Evolutionary conservation across 2,888 invertebrate species (phyloP).

Genomic region (Noctuana brunneofusca): DNA sequence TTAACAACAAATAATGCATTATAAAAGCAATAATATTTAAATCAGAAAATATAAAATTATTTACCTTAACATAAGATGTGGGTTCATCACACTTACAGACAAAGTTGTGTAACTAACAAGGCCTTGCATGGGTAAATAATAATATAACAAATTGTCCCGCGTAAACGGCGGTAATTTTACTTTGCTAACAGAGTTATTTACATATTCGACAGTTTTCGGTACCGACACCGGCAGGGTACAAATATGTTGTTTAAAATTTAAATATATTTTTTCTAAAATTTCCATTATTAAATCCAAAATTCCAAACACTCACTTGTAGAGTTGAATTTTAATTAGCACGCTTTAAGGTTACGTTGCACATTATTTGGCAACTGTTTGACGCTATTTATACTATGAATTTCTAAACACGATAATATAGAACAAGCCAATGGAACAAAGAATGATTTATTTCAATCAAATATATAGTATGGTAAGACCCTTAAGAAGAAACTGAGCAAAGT

Average conservation of each 20-base stretch:
- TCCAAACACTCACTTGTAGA: constrained; percentile 21
- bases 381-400: constrained; percentile 50
- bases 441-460: background rate
- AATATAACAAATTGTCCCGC: constrained; percentile 87
- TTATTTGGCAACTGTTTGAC: constrained; percentile 74
- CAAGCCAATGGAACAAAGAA: background rate
- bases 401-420: constrained; percentile 5
- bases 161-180: constrained; percentile 86
- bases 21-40: no score
- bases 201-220: constrained; percentile 63
- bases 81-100: constrained; percentile 93
- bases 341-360: constrained; percentile 67
- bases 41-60: no score
- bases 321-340: constrained; percentile 42
- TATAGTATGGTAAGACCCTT: no score
- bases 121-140: constrained; percentile 90
- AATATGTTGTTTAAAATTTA: constrained; percentile 58
- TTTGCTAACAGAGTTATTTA: constrained; percentile 68
- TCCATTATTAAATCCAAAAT: constrained; percentile 65
- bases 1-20: no score
- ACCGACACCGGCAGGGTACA: constrained; percentile 57
- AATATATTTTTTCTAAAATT: constrained; percentile 66
- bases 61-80: constrained; percentile 88
- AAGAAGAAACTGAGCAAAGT: no score
- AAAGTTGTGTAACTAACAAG: constrained; percentile 89